A percentile compares a stretch with the other conserved stretches of the same genome.
phyloP scores from a whole-genome alignment of 2,888 invertebrate genomes.

The Acrobasis consociella region DNA sequence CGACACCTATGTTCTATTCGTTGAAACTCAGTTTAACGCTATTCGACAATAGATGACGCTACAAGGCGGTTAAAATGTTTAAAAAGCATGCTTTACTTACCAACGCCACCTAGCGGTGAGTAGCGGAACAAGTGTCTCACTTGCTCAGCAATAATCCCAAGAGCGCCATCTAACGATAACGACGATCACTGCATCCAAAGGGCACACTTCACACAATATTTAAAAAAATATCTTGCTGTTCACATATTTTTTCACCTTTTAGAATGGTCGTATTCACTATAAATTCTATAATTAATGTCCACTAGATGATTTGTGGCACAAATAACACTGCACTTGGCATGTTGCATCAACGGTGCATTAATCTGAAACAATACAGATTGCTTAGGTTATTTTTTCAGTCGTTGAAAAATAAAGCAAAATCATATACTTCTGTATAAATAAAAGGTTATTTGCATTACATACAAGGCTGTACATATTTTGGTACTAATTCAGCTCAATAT shows the following conservation, averaged over 20 bases:
- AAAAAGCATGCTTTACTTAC: constrained; percentile 48
- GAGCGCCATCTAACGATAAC: constrained; percentile 70
- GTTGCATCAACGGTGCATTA: constrained; percentile 58
- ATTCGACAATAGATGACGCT: constrained; percentile 54
- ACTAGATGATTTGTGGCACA: constrained; percentile 58
- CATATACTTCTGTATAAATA: too few relatives aligned
- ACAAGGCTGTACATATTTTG: too few relatives aligned
- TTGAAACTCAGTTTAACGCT: constrained; percentile 36
- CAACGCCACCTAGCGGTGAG: constrained; percentile 63
- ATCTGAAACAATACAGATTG: constrained; percentile 64
- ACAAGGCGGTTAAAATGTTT: not conserved
- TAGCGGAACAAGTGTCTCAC: constrained; percentile 55
- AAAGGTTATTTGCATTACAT: too few relatives aligned
- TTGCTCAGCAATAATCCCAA: constrained; percentile 59
- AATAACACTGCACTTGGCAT: constrained; percentile 62
- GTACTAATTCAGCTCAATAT: too few relatives aligned
- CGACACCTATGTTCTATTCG: constrained; percentile 48
- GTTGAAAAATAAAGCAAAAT: not conserved
- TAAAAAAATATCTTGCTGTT: constrained; percentile 27
- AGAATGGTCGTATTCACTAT: constrained; percentile 48
- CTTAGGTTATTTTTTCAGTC: constrained; percentile 13
- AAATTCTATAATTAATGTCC: constrained; percentile 46
- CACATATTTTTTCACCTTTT: constrained; percentile 51
- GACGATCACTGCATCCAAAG: constrained; percentile 78
- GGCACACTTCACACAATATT: constrained; percentile 57